These are phyloP conservation scores for Lobophora halterata DNA, from an alignment of 2,888 invertebrate genomes.

Conservation along the genomic window DNA sequence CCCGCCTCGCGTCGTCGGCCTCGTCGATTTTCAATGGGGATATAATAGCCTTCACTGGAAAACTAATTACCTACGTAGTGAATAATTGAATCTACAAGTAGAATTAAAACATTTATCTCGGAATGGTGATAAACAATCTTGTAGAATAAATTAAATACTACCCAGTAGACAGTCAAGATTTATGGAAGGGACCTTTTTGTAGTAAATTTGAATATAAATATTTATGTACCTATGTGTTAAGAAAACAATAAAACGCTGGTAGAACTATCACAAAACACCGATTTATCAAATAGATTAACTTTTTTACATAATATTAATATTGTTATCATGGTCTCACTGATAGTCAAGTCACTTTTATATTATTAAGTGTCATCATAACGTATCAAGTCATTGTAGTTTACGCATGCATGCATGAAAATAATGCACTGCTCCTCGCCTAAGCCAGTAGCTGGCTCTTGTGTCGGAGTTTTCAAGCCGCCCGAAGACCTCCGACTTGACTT, in stretches of 20 bases:
- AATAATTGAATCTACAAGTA: no score
- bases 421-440: conserved; percentile 5
- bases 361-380: conserved; percentile 9
- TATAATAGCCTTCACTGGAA: conserved; percentile 19
- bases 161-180: no score
- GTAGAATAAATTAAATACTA: no score
- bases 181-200: no score
- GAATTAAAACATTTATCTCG: no score
- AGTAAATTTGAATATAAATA: no score
- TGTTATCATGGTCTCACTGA: conserved; percentile 11
- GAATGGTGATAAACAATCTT: no score
- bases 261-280: no score
- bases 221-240: no score
- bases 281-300: background rate
- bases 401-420: conserved; percentile 3
- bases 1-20: conserved; percentile 6
- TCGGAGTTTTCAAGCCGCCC: no score
- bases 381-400: background rate
- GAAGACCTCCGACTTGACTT: no score
- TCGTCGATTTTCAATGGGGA: conserved; percentile 15
- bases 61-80: conserved; percentile 25
- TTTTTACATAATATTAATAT: background rate
- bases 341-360: conserved; percentile 3
- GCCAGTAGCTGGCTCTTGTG: background rate
- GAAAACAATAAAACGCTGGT: no score